phyloP scores from a whole-genome alignment of 2,888 invertebrate genomes.

The Seira musarum region DNA sequence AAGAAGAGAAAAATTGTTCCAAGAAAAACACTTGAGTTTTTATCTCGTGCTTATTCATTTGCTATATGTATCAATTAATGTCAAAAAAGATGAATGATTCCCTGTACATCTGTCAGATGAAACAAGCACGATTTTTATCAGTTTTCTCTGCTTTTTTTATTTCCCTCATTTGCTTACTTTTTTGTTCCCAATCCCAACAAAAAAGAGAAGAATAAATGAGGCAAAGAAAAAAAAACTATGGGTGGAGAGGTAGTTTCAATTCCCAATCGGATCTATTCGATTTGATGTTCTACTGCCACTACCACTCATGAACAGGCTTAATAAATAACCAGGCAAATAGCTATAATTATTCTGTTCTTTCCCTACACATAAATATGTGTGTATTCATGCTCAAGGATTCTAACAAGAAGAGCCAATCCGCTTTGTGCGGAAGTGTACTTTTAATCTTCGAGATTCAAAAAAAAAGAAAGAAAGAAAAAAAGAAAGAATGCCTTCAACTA shows the following conservation, averaged over 20 bases:
- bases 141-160: too few species aligned
- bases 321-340: too few species aligned
- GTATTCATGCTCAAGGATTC: neutral
- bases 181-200: constrained; percentile 14
- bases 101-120: constrained; percentile 53
- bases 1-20: too few species aligned
- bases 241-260: constrained; percentile 37
- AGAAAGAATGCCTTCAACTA: neutral
- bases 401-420: neutral
- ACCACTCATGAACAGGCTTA: too few species aligned
- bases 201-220: neutral
- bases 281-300: too few species aligned
- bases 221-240: constrained; percentile 19
- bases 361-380: constrained; percentile 30
- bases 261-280: constrained; percentile 49
- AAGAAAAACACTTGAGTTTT: too few species aligned
- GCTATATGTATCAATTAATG: constrained; percentile 58
- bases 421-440: constrained; percentile 28
- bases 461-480: too few species aligned
- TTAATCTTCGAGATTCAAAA: constrained; percentile 29
- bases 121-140: too few species aligned
- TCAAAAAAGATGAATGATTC: constrained; percentile 57
- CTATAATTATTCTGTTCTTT: too few species aligned
- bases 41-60: constrained; percentile 38
- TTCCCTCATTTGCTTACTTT: constrained; percentile 9